These are phyloP conservation scores for Portunus trituberculatus DNA, from an alignment of 1,140 invertebrate genomes.

Conservation along the genomic window DNA sequence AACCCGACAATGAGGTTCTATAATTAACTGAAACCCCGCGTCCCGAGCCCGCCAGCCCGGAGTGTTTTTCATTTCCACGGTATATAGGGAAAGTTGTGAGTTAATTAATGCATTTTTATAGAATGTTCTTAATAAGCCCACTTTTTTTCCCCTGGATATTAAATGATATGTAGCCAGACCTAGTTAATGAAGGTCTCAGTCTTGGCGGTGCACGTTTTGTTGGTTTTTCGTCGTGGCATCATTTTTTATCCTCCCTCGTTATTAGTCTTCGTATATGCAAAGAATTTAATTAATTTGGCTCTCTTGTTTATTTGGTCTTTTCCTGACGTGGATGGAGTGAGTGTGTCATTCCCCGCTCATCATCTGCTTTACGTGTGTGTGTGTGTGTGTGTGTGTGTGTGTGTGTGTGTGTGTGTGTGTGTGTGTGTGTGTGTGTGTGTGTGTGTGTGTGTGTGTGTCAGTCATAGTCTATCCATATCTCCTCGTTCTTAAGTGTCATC, in stretches of 20 bases:
- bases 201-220: constrained; percentile 27
- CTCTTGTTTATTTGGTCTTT: constrained; percentile 51
- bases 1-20: constrained; percentile 46
- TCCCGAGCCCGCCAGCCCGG: constrained; percentile 44
- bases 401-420: constrained; percentile 30
- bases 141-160: constrained; percentile 52
- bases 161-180: constrained; percentile 67
- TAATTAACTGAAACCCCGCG: constrained; percentile 62
- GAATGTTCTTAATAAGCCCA: constrained; percentile 64
- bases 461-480: background rate
- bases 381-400: constrained; percentile 28
- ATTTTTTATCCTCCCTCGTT: background rate
- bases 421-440: constrained; percentile 42
- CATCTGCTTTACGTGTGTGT: background rate
- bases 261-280: constrained; percentile 51
- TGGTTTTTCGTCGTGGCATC: background rate
- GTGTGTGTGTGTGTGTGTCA: constrained; percentile 30
- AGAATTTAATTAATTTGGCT: constrained; percentile 58
- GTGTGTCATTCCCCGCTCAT: background rate
- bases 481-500: too few relatives aligned
- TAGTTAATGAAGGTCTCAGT: constrained; percentile 60
- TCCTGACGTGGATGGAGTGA: background rate
- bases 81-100: constrained; percentile 71
- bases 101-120: constrained; percentile 74
- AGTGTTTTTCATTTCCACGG: constrained; percentile 71